Base-by-base conservation (phyloP, 64 coral and sea anemone species). In the Stylophora pistillata region DNA sequence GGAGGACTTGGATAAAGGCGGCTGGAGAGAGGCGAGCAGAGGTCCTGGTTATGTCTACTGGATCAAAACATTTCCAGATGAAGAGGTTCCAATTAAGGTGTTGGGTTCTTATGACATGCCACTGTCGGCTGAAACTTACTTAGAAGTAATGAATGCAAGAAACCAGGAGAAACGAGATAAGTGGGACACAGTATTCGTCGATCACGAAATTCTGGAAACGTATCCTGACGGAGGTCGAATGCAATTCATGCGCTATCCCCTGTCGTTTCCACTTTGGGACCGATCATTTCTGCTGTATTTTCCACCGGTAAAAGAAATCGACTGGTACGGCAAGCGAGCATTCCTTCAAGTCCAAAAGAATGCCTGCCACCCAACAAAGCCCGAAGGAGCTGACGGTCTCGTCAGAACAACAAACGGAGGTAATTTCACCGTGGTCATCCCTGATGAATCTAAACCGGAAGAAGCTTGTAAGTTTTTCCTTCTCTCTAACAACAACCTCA, bases 401-500 rank as follows among this genome's bases (percentile, higher is more conserved):
- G 58, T 91, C 17, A 82, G 89, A 86, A 81, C 73, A 13, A 41
- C 76, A 7, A 86, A 86, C 76, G 89, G 89, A 26, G 85, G 57
- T 10, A 84, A 91, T 52, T 91, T 91, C 68, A 53, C 53, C 55
- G 75, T 77, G 52, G 76, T 85, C 4, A 86, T 65, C 23, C 27
- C 37, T 28, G 76, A 76, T 21, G 58, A 77, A 14, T 30, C 41
- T 18, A 55, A 91, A 23, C 89, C 81, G 4, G 69, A 30, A 0
- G 25, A 3, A 23, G 72, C 81, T n/a, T 86, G 89, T 28, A 76
- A 30, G 30, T 5, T 91, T 33, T 91, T 86, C 53, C 71, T 71
- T 23, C 68, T 91, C 26, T 76, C 80, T 32, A 91, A 59, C 26
- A 91, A 91, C 26, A 74, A 77, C 56, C 78, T 74, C 30, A 55